phyloP scores from a whole-genome alignment of 2,113 vertebrate genomes.

The Rattus rattus region DNA sequence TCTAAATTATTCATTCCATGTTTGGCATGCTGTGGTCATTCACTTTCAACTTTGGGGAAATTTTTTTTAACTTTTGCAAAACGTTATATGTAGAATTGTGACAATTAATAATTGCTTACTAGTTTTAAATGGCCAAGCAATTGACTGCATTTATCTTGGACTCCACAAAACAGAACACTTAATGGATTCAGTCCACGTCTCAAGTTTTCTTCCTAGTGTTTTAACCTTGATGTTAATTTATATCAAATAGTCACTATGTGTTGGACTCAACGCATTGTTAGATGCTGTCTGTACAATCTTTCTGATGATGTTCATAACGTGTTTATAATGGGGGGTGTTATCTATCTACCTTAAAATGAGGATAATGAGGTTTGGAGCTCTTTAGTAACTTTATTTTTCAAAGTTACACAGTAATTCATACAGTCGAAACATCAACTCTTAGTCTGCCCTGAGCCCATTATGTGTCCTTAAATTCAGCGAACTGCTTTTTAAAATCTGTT shows the following conservation, averaged over 20 bases:
- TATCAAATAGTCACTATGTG: not conserved
- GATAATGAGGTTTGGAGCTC: not conserved
- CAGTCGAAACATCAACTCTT: not conserved
- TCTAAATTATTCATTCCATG: constrained; percentile 31
- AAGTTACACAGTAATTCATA: not conserved
- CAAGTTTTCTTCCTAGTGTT: not conserved
- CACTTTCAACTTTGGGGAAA: not conserved
- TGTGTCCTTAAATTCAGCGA: not conserved
- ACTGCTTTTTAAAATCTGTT: not conserved
- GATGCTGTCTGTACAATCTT: not conserved
- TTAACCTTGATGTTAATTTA: constrained; percentile 7
- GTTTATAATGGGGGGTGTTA: not conserved
- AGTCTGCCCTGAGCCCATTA: not conserved
- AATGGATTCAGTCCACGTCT: not conserved
- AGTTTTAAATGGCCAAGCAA: not conserved
- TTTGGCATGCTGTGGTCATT: constrained; percentile 18
- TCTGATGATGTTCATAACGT: not conserved
- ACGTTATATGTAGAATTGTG: not conserved
- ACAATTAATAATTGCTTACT: constrained; percentile 37
- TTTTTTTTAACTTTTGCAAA: constrained; percentile 24
- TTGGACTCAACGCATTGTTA: not conserved
- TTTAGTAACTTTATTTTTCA: constrained; percentile 31
- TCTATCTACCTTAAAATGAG: not conserved
- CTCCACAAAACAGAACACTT: not conserved
- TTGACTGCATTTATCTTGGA: not conserved